Evolutionary conservation across 2,888 invertebrate species (phyloP).

Genomic region (Anoncus sp.): DNA sequence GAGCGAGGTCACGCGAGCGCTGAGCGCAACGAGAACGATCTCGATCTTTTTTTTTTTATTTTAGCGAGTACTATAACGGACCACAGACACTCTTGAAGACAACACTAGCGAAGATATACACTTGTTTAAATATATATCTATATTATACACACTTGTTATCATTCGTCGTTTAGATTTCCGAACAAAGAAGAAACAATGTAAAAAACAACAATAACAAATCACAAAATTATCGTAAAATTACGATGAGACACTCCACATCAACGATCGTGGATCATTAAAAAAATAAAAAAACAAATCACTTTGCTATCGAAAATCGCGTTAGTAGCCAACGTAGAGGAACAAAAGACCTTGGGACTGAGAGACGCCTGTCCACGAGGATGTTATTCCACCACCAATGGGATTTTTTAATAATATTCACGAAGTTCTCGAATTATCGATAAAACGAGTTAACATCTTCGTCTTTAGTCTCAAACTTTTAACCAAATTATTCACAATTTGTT

Average conservation of each 20-base stretch:
- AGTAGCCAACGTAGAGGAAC: conserved; percentile 21
- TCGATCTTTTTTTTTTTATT: conserved; percentile 37
- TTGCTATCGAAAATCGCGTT: conserved; percentile 6
- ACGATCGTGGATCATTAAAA: background rate
- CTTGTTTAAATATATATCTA: conserved; percentile 5
- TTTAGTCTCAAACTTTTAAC: background rate
- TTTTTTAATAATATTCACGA: conserved; percentile 17
- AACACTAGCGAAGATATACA: conserved; percentile 11
- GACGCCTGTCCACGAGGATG: conserved; percentile 8
- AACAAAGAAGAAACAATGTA: background rate
- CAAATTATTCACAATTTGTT: background rate
- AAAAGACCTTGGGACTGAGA: conserved; percentile 60
- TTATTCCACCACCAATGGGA: conserved; percentile 26
- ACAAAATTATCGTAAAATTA: conserved; percentile 21
- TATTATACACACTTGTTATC: conserved; percentile 19
- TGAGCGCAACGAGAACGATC: conserved; percentile 46
- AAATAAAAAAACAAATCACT: conserved; percentile 28
- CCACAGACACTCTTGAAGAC: conserved; percentile 19
- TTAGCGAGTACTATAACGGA: conserved; percentile 31
- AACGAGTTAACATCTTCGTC: background rate
- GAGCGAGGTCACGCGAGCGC: conserved; percentile 61
- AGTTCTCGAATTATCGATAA: conserved; percentile 23
- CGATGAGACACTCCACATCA: conserved; percentile 19
- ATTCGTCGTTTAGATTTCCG: conserved; percentile 22
- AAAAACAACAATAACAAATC: conserved; percentile 25